These are phyloP conservation scores for Pluvialis apricaria DNA, from an alignment of 2,113 vertebrate species.

Conservation along the genomic window DNA sequence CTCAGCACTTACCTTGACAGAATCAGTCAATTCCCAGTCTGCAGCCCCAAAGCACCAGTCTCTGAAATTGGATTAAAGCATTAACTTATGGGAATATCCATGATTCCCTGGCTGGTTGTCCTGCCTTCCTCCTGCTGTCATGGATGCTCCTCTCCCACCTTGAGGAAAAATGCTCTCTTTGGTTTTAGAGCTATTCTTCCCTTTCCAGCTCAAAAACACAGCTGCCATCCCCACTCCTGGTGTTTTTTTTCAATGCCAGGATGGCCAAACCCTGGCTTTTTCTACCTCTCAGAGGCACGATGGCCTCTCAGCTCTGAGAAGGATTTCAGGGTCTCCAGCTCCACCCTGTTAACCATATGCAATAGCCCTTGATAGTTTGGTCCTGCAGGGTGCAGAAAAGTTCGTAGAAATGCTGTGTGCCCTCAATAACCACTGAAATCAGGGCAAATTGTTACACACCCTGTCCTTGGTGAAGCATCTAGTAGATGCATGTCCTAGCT, in stretches of 20 bases:
- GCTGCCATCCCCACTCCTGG: neutral
- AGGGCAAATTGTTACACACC: neutral
- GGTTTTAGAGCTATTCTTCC: neutral
- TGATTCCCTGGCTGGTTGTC: neutral
- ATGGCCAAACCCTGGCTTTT: neutral
- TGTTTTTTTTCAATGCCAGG: neutral
- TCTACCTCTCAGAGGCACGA: neutral
- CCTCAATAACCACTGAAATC: neutral
- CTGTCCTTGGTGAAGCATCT: neutral
- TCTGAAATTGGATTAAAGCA: neutral
- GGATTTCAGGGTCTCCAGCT: neutral
- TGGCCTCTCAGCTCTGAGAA: neutral
- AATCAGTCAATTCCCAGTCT: neutral
- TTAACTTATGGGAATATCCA: neutral
- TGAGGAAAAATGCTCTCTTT: neutral
- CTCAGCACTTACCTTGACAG: neutral
- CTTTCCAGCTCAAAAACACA: neutral
- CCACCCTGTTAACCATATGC: fast-evolving
- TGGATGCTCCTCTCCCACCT: neutral
- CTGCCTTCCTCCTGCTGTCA: neutral
- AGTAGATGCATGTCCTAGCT: neutral
- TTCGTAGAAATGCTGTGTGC: neutral
- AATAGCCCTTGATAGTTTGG: neutral
- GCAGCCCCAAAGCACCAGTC: neutral
- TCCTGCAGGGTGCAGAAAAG: neutral